Evolutionary conservation across 2,888 invertebrate species (phyloP).

Genomic region (Diloba caeruleocephala): DNA sequence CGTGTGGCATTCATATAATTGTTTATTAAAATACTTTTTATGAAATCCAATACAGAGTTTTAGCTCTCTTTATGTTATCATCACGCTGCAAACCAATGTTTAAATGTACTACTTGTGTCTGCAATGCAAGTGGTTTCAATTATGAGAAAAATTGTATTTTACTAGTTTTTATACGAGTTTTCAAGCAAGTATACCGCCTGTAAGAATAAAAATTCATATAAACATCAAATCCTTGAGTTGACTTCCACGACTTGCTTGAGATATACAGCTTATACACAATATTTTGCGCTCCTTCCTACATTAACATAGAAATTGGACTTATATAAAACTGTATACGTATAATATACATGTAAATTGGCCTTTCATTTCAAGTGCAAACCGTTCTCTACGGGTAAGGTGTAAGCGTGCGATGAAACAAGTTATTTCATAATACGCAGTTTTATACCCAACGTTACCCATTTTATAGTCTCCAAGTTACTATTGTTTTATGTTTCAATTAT

Average conservation of each 20-base stretch:
- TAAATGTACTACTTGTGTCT: too few relatives aligned
- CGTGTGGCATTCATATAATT: too few relatives aligned
- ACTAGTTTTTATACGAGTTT: too few relatives aligned
- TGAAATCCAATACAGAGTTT: too few relatives aligned
- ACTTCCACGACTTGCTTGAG: slow-evolving; percentile 19
- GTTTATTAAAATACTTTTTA: too few relatives aligned
- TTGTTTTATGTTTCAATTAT: slow-evolving; percentile 49
- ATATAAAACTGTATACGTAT: slow-evolving; percentile 16
- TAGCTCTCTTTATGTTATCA: too few relatives aligned
- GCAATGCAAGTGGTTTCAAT: too few relatives aligned
- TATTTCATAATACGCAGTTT: slow-evolving; percentile 52
- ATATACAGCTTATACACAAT: slow-evolving; percentile 23
- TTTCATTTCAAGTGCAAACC: slow-evolving; percentile 42
- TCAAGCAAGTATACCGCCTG: too few relatives aligned
- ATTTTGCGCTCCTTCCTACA: slow-evolving; percentile 25
- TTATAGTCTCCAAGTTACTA: slow-evolving; percentile 35
- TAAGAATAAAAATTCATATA: neutral
- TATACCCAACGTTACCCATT: slow-evolving; percentile 32
- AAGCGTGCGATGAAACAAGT: slow-evolving; percentile 38
- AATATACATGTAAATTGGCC: slow-evolving; percentile 44
- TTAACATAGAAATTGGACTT: slow-evolving; percentile 47
- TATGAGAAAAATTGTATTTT: too few relatives aligned
- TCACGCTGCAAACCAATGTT: too few relatives aligned
- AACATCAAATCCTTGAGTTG: neutral
- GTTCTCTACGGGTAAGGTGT: slow-evolving; percentile 19